Evolutionary conservation across 2,888 invertebrate species (phyloP).

Genomic region (Pocota personata): DNA sequence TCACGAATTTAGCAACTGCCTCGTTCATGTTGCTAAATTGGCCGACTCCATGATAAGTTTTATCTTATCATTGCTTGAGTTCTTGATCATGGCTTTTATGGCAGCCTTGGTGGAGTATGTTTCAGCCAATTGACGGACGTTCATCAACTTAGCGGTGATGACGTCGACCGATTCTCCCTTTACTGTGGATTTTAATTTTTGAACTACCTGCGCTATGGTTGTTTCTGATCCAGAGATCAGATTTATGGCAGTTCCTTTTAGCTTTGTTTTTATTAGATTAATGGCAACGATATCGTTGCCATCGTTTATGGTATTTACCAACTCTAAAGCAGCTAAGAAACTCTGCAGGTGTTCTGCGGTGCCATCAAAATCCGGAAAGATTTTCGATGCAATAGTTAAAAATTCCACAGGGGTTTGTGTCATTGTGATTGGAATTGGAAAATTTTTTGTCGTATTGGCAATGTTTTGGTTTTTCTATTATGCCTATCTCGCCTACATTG

Average conservation of each 20-base stretch:
- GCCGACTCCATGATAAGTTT: background rate
- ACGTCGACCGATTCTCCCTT: background rate
- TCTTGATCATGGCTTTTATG: background rate
- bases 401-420: background rate
- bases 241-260: background rate
- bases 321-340: background rate
- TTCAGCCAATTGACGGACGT: conserved; percentile 3
- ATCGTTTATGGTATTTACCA: conserved; percentile 7
- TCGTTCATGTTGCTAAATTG: conserved; percentile 1
- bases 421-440: background rate
- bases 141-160: background rate
- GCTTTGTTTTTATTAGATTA: background rate
- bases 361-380: background rate
- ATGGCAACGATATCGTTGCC: conserved; percentile 14
- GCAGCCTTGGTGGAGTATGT: background rate
- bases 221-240: background rate
- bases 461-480: too few relatives aligned
- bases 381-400: background rate
- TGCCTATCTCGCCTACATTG: too few relatives aligned
- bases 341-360: background rate
- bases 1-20: background rate
- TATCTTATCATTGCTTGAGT: background rate
- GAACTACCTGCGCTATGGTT: background rate
- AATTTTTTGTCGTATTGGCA: too few relatives aligned
- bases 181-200: background rate